Conservation (phyloP, 2,888 invertebrate genomes). For the Drosophila rellima region DNA sequence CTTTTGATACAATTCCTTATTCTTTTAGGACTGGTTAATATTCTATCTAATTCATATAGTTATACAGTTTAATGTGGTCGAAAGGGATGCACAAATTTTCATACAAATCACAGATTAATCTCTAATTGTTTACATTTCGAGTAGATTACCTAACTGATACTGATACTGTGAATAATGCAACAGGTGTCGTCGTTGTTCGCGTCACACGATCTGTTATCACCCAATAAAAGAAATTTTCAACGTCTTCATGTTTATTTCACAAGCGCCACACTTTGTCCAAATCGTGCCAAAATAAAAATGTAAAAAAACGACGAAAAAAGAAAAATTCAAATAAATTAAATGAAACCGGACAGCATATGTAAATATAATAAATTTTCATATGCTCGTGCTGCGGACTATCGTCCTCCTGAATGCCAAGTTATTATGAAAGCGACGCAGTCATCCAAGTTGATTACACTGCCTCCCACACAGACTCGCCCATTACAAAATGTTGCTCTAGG, state of each 20-base stretch:
- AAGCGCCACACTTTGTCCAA: slow-evolving; percentile 54
- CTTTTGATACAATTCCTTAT: background rate
- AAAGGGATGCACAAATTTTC: slow-evolving; percentile 3
- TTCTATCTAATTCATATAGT: background rate
- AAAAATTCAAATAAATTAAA: slow-evolving; percentile 18
- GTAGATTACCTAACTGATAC: slow-evolving; percentile 61
- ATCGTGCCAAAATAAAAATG: slow-evolving; percentile 66
- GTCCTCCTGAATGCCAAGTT: slow-evolving; percentile 57
- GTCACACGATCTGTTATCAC: slow-evolving; percentile 64
- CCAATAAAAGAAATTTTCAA: slow-evolving; percentile 64
- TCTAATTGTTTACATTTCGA: slow-evolving; percentile 19
- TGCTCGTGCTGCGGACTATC: slow-evolving; percentile 46
- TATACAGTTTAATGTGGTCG: background rate
- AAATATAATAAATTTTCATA: slow-evolving; percentile 57
- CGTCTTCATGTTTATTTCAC: slow-evolving; percentile 58
- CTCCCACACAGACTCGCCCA: background rate
- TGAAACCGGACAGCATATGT: slow-evolving; percentile 24
- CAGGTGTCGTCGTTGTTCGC: slow-evolving; percentile 52
- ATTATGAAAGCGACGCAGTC: slow-evolving; percentile 60
- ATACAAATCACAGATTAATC: slow-evolving; percentile 28
- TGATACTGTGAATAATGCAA: slow-evolving; percentile 66
- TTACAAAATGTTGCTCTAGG: background rate
- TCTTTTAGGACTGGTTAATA: background rate
- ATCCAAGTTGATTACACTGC: slow-evolving; percentile 2
- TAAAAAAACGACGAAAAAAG: slow-evolving; percentile 14